Conservation (phyloP, 2,797 vertebrate genomes). For the Chrosomus eos region DNA sequence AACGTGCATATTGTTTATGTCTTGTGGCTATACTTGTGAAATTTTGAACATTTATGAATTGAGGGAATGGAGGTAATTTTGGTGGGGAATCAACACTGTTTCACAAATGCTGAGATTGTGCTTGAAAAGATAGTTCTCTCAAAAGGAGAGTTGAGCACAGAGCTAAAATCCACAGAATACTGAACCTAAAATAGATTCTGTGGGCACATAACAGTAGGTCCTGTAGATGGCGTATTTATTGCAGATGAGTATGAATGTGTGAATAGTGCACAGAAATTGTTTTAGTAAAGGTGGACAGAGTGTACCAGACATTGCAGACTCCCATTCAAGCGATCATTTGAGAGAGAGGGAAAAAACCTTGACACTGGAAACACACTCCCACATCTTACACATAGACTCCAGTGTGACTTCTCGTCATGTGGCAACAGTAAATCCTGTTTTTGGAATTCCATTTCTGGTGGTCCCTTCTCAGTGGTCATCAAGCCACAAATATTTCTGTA, state of each 20-base stretch:
- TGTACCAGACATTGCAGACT: constrained; percentile 39
- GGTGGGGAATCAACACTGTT: too few species aligned
- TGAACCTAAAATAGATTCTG: neutral
- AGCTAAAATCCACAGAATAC: neutral
- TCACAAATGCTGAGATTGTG: too few species aligned
- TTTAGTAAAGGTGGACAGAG: constrained; percentile 30
- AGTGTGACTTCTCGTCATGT: constrained; percentile 40
- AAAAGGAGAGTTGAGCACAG: neutral
- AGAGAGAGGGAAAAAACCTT: constrained; percentile 24
- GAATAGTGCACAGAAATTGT: constrained; percentile 27
- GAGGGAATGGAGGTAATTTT: neutral
- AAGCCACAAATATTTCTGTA: constrained; percentile 53
- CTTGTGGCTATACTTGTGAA: neutral
- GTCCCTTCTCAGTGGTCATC: constrained; percentile 15
- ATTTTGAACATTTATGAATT: neutral
- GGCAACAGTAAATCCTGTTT: constrained; percentile 55
- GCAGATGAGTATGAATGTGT: neutral
- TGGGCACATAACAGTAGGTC: neutral
- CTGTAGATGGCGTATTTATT: neutral
- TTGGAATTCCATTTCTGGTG: constrained; percentile 29
- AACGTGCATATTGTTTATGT: neutral
- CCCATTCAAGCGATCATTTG: constrained; percentile 36
- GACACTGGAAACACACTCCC: constrained; percentile 27
- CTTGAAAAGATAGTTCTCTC: neutral
- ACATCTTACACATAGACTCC: constrained; percentile 39